These are phyloP conservation scores for Morpho deidamia DNA, from an alignment of 2,888 invertebrate genomes.

Conservation along the genomic window DNA sequence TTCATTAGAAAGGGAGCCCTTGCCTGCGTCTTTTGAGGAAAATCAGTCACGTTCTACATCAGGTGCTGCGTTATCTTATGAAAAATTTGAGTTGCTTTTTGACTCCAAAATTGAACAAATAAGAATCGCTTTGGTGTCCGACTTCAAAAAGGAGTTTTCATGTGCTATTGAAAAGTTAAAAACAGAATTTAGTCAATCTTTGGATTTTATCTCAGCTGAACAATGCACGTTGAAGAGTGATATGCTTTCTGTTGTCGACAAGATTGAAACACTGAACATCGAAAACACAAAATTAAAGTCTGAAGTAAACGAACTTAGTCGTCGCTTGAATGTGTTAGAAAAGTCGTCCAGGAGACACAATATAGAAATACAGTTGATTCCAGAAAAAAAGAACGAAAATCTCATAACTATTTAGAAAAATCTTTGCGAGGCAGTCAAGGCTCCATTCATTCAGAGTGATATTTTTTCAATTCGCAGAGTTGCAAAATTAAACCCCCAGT, in stretches of 20 bases:
- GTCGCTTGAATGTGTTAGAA: background rate
- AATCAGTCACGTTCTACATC: background rate
- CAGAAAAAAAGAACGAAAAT: conserved; percentile 4
- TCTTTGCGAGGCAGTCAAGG: background rate
- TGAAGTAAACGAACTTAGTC: background rate
- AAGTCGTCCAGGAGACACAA: background rate
- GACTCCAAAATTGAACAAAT: background rate
- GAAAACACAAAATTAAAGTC: background rate
- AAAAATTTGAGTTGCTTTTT: background rate
- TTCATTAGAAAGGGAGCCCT: background rate
- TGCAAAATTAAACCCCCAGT: too few relatives aligned
- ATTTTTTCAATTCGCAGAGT: too few relatives aligned
- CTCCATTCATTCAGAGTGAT: background rate
- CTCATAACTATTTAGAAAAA: conserved; percentile 5
- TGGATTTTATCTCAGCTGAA: background rate
- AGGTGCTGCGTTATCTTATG: background rate
- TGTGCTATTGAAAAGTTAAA: background rate
- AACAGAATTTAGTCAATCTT: background rate
- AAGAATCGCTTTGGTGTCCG: background rate
- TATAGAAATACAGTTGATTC: background rate
- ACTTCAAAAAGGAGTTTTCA: background rate
- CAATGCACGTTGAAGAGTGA: background rate
- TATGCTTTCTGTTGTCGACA: background rate
- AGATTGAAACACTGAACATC: background rate
- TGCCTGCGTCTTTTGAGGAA: too few relatives aligned